Base-by-base conservation (phyloP, 2,113 vertebrate species). In the Ochotona curzoniae region DNA sequence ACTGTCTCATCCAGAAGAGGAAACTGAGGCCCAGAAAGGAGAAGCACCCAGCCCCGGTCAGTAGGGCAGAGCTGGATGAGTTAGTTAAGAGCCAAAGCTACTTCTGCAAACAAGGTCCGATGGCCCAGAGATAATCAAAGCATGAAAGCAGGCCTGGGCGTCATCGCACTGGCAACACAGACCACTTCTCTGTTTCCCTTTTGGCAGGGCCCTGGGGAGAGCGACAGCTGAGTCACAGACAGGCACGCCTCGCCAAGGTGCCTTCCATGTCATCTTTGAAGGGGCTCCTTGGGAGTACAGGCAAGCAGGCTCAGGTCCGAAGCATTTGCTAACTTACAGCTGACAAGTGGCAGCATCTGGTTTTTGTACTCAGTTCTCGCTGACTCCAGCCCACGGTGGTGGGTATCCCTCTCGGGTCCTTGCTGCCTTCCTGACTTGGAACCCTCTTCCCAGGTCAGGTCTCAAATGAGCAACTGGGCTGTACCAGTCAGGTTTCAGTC, bases 181-280 rank as follows among this genome's bases (percentile, higher is more conserved):
- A 86, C 54, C 63, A 23, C 63, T 87, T 89, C 57, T 71, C 30
- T n/a, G n/a, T 30, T 70, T 71, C 60, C 38, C 44, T 94, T 44
- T 51, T 38, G 5, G 35, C 57, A 82, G 74, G 54, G 49, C n/a
- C 9, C 81, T 81, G 14, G 26, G 67, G 87, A 51, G 63, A 30
- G 20, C 12, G 3, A 1, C 25, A 25, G 64, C 44, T 84, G 79
- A 82, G 70, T 94, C 90, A 92, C 57, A 49, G 23, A 44, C 88
- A 54, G 49, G 89, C 70, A 38, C 2, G 54, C 63, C 89, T 84
- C 82, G 69, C 57, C 47, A 71, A 71, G 73, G 80, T 0, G 3
- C 54, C 49, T 91, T 87, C 89, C 83, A 30, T 90, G 75, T 89
- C 79, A 92, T 69, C 76, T 44, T 44, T 44, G 6, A 44, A 44